Conservation (phyloP, 2,888 invertebrate species). For the Eilema depressum region DNA sequence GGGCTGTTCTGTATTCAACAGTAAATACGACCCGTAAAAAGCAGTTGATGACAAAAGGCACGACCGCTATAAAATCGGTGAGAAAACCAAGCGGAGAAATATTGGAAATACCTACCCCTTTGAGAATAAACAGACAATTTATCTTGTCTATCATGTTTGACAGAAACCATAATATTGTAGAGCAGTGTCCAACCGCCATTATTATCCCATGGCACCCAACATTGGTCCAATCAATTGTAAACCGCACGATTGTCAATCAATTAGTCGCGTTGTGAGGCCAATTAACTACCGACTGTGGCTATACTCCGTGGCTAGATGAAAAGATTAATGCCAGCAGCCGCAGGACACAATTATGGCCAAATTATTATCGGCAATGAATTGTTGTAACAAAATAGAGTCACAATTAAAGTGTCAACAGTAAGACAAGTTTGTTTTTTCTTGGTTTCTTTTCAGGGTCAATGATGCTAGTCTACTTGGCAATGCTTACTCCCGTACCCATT, state of each 20-base stretch:
- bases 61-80: neutral
- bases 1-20: too few relatives aligned
- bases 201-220: constrained; percentile 27
- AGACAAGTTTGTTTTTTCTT: neutral
- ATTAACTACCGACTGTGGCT: constrained; percentile 42
- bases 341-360: constrained; percentile 44
- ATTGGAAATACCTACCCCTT: neutral
- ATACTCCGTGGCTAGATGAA: constrained; percentile 37
- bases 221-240: constrained; percentile 44
- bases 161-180: neutral
- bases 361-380: constrained; percentile 51
- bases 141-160: neutral
- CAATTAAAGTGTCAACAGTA: constrained; percentile 24
- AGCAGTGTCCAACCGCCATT: constrained; percentile 12
- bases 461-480: neutral
- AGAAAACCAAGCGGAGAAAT: neutral
- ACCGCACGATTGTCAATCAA: constrained; percentile 49
- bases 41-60: too few relatives aligned
- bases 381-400: constrained; percentile 43
- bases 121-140: too few relatives aligned
- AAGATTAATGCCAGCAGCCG: constrained; percentile 43
- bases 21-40: too few relatives aligned
- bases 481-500: neutral
- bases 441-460: neutral
- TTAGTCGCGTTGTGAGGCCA: constrained; percentile 34